These are phyloP conservation scores for Anabas testudineus DNA, from an alignment of 2,797 vertebrate species.

Conservation along the genomic window DNA sequence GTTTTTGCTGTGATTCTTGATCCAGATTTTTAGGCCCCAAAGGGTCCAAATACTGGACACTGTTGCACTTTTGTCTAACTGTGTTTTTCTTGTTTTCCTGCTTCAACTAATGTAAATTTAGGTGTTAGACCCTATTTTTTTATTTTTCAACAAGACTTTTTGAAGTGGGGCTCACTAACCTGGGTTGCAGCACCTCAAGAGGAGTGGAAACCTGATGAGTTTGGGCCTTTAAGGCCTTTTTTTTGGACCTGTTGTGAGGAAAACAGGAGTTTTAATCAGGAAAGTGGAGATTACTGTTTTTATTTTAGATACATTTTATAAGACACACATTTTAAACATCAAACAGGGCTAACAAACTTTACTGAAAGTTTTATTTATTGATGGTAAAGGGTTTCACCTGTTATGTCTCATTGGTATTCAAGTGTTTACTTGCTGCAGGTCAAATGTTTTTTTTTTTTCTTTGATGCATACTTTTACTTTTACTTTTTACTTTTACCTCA, in stretches of 20 bases:
- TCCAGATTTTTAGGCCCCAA: slow-evolving; percentile 58
- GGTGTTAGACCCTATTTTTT: slow-evolving; percentile 1
- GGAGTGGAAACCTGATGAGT: slow-evolving; percentile 27
- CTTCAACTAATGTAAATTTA: slow-evolving; percentile 27
- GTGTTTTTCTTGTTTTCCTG: slow-evolving; percentile 16
- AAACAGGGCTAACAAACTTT: neutral
- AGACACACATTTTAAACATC: neutral
- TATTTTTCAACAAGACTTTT: slow-evolving; percentile 31
- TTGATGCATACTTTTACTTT: neutral
- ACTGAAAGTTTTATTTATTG: slow-evolving; percentile 1
- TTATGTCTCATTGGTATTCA: neutral
- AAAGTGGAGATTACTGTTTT: neutral
- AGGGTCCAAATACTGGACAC: slow-evolving; percentile 43
- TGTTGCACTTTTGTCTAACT: slow-evolving; percentile 41
- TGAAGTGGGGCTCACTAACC: neutral
- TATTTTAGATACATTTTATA: neutral
- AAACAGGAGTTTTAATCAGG: slow-evolving; percentile 19
- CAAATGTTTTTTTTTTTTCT: neutral
- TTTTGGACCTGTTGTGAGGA: neutral
- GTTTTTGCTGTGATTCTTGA: slow-evolving; percentile 48
- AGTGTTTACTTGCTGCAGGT: neutral
- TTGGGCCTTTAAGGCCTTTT: slow-evolving; percentile 53
- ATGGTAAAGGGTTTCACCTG: slow-evolving; percentile 1
- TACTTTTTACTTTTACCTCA: neutral
- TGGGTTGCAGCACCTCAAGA: slow-evolving; percentile 6